Percentiles rank a stretch among this genome's conserved stretches.
Conservation (phyloP, 1,140 invertebrate genomes). For the Holotrichia oblita region DNA sequence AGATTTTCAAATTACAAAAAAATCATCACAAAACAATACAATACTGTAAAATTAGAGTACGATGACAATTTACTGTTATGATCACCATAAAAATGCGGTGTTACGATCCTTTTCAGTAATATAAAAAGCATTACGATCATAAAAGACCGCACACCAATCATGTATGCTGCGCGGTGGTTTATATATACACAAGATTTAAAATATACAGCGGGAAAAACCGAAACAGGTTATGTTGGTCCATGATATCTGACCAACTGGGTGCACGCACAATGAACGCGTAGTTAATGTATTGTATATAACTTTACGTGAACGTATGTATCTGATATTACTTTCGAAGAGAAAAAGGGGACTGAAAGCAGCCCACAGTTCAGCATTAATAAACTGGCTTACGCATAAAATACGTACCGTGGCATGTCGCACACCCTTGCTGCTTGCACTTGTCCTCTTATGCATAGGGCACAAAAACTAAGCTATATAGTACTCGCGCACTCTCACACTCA, state of each 20-base stretch:
- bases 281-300: neutral
- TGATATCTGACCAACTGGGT: slow-evolving; percentile 3
- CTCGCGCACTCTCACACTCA: slow-evolving; percentile 28
- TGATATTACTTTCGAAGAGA: neutral
- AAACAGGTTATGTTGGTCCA: neutral
- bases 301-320: neutral
- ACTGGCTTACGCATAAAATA: slow-evolving; percentile 29
- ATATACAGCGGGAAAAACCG: neutral
- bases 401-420: slow-evolving; percentile 40
- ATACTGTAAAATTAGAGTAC: too few species aligned
- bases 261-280: neutral
- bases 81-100: too few species aligned
- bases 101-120: too few species aligned
- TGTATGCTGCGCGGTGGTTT: too few species aligned
- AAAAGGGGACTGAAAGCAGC: neutral
- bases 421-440: slow-evolving; percentile 40
- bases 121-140: too few species aligned
- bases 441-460: slow-evolving; percentile 41
- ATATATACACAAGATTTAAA: neutral
- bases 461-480: slow-evolving; percentile 11
- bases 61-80: too few species aligned
- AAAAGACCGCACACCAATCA: too few species aligned
- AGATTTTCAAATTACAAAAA: too few species aligned
- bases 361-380: neutral
- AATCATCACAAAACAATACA: too few species aligned